Percentiles rank a stretch among this genome's conserved stretches.
Conservation (phyloP, 2,797 vertebrate genomes). For the Manis pentadactyla region DNA sequence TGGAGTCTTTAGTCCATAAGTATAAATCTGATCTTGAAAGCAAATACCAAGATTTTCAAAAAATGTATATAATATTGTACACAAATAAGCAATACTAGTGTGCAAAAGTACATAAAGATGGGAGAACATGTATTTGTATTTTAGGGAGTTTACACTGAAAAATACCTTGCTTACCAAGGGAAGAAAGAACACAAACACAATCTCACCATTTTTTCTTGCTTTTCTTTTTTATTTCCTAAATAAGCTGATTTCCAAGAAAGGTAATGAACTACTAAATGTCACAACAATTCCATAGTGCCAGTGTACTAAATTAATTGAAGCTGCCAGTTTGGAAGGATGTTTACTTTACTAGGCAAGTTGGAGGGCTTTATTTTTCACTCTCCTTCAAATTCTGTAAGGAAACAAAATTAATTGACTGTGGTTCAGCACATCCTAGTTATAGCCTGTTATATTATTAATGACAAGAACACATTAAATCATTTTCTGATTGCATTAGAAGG, state of each 20-base stretch:
- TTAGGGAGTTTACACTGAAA: background rate
- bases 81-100: background rate
- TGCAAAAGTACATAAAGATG: background rate
- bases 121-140: conserved; percentile 33
- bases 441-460: conserved; percentile 55
- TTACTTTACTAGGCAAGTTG: conserved; percentile 64
- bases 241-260: conserved; percentile 38
- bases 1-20: conserved; percentile 14
- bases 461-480: conserved; percentile 64
- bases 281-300: conserved; percentile 14
- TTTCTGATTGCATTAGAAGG: conserved; percentile 10
- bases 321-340: conserved; percentile 35
- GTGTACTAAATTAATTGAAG: conserved; percentile 66
- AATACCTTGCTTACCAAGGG: conserved; percentile 20
- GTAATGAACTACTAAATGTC: conserved; percentile 61
- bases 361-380: conserved; percentile 43
- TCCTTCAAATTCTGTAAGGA: conserved; percentile 31
- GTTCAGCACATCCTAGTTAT: conserved; percentile 12
- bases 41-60: conserved; percentile 65
- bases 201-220: conserved; percentile 3
- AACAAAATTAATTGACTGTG: conserved; percentile 37
- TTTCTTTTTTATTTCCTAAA: background rate
- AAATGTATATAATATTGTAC: conserved; percentile 61
- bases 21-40: conserved; percentile 73
- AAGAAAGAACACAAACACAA: conserved; percentile 47